phyloP scores from a whole-genome alignment of 2,797 vertebrate genomes.

The Coendou prehensilis region DNA sequence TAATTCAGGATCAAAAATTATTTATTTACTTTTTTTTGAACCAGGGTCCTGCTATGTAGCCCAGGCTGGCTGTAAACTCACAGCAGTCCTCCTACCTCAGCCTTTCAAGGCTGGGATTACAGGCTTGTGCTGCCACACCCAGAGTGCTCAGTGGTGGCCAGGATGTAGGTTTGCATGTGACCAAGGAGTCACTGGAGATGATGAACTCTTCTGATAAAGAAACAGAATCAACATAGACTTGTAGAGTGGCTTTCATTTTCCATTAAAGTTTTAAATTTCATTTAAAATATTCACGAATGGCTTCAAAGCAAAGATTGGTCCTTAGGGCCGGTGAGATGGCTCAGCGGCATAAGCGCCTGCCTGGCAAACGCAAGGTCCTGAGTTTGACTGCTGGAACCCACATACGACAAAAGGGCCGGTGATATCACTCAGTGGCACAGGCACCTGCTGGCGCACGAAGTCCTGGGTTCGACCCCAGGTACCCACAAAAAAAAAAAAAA shows the following conservation, averaged over 20 bases:
- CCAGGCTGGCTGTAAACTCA: background rate
- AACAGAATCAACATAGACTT: background rate
- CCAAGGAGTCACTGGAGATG: background rate
- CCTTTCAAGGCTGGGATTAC: background rate
- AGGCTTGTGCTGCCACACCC: background rate
- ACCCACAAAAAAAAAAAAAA: too few relatives aligned
- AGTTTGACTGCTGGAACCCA: too few relatives aligned
- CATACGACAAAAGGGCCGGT: too few relatives aligned
- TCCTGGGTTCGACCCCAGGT: too few relatives aligned
- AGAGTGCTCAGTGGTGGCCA: background rate
- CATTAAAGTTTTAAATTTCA: slow-evolving; percentile 63
- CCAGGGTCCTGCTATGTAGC: background rate
- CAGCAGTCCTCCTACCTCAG: background rate
- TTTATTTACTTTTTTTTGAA: background rate
- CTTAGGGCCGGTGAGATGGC: background rate
- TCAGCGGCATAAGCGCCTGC: too few relatives aligned
- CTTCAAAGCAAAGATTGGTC: slow-evolving; percentile 67
- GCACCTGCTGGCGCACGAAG: too few relatives aligned
- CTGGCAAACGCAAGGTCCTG: too few relatives aligned
- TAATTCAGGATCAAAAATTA: background rate
- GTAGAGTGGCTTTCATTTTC: slow-evolving; percentile 65
- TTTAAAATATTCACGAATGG: slow-evolving; percentile 75
- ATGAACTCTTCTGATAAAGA: slow-evolving; percentile 51
- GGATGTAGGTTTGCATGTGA: background rate
- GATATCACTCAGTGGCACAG: too few relatives aligned